Percentiles rank a stretch among this genome's conserved stretches.
Evolutionary conservation across 2,113 vertebrate genomes (phyloP).

Genomic region (Uria aalge): DNA sequence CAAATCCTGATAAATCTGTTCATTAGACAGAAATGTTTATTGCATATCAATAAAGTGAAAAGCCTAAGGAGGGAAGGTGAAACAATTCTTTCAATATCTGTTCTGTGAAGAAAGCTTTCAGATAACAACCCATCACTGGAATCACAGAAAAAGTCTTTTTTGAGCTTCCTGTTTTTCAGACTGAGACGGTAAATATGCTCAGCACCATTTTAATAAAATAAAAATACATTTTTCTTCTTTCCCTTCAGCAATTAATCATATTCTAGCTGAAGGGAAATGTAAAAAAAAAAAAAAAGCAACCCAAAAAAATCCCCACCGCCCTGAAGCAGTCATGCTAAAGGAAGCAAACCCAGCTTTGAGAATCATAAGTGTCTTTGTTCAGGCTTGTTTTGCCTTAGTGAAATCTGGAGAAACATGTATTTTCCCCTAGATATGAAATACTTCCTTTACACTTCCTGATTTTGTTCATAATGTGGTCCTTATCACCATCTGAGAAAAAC

Average conservation of each 20-base stretch:
- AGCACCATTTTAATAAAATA: neutral
- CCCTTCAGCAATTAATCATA: constrained; percentile 5
- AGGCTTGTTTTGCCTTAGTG: neutral
- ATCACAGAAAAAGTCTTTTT: neutral
- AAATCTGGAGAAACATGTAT: neutral
- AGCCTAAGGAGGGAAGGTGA: neutral
- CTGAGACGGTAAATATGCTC: neutral
- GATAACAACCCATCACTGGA: neutral
- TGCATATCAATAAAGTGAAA: neutral
- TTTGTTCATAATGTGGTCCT: neutral
- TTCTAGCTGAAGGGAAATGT: neutral
- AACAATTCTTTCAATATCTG: neutral
- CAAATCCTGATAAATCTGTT: neutral
- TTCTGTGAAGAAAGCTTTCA: neutral
- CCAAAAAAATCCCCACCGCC: neutral
- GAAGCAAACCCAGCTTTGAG: neutral
- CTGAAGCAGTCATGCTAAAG: neutral
- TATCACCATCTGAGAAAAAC: constrained; percentile 8
- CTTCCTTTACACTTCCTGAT: neutral
- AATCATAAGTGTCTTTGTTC: constrained; percentile 9
- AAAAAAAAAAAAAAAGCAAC: too few relatives aligned
- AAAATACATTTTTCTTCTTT: neutral
- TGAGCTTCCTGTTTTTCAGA: constrained; percentile 18
- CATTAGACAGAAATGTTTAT: neutral
- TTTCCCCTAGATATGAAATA: neutral